Conservation (phyloP, 2,888 invertebrate genomes). For the Hetaerina titia region DNA sequence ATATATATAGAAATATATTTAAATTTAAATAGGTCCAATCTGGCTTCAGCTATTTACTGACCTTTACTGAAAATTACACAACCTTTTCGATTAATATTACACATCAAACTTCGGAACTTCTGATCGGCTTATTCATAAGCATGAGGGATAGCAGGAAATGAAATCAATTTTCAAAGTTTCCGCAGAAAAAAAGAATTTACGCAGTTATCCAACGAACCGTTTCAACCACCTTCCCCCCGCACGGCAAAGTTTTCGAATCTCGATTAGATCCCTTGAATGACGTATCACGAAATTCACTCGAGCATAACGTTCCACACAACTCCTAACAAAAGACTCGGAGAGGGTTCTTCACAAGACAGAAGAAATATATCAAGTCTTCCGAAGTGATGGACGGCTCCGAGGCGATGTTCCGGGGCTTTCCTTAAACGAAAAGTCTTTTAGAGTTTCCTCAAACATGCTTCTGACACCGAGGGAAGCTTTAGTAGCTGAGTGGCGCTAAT, state of each 20-base stretch:
- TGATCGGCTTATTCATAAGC: not conserved
- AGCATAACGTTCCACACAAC: not conserved
- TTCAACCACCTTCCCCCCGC: not conserved
- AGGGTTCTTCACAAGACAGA: not conserved
- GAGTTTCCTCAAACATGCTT: slow-evolving; percentile 11
- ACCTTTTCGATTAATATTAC: not conserved
- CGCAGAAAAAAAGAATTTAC: not conserved
- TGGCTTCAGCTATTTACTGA: too few relatives aligned
- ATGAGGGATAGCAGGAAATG: not conserved
- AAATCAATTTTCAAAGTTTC: not conserved
- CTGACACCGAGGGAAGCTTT: not conserved
- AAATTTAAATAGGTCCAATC: too few relatives aligned
- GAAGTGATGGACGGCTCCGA: not conserved
- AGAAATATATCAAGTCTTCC: not conserved
- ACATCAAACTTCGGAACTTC: not conserved
- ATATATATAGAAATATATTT: too few relatives aligned
- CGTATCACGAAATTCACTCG: not conserved
- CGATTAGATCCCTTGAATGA: not conserved
- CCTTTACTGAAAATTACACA: not conserved
- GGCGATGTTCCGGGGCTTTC: not conserved
- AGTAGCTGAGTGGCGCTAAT: slow-evolving; percentile 21
- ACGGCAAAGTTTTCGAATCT: not conserved
- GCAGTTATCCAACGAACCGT: not conserved
- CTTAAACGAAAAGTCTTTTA: not conserved
- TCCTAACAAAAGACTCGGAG: not conserved